Percentiles rank a stretch among this genome's conserved stretches.
These are phyloP conservation scores for Crocidura indochinensis DNA, from an alignment of 2,797 vertebrate species.

Conservation along the genomic window DNA sequence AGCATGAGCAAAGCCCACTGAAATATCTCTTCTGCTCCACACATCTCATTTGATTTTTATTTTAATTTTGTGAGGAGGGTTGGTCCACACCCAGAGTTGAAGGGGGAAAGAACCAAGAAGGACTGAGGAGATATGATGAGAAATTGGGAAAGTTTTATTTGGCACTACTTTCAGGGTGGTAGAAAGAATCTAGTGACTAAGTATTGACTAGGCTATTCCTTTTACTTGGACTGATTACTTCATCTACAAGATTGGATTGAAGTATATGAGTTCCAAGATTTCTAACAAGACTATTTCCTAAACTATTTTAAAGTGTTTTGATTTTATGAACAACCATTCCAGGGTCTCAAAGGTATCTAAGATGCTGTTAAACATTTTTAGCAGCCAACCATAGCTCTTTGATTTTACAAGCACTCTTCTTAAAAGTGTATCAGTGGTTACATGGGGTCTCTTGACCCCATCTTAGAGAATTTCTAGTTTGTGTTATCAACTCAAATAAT, in stretches of 20 bases:
- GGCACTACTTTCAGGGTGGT: background rate
- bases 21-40: background rate
- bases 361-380: constrained; percentile 57
- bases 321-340: too few relatives aligned
- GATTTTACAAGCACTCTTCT: constrained; percentile 37
- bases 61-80: too few relatives aligned
- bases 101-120: background rate
- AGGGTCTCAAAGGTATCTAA: background rate
- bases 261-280: constrained; percentile 26
- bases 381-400: constrained; percentile 8
- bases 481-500: constrained; percentile 28
- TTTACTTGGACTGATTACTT: constrained; percentile 50
- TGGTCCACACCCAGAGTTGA: too few relatives aligned
- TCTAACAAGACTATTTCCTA: background rate
- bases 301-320: constrained; percentile 51
- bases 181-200: constrained; percentile 4
- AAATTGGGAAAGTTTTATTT: constrained; percentile 51
- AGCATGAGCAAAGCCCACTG: too few relatives aligned
- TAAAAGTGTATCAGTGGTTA: constrained; percentile 53
- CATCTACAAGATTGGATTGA: background rate
- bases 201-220: constrained; percentile 19
- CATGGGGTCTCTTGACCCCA: constrained; percentile 44
- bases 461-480: constrained; percentile 12
- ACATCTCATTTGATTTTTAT: background rate
- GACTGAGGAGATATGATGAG: background rate